Percentiles rank a stretch among this genome's conserved stretches.
phyloP scores from a whole-genome alignment of 2,797 vertebrate species.

The Lagorchestes hirsutus region DNA sequence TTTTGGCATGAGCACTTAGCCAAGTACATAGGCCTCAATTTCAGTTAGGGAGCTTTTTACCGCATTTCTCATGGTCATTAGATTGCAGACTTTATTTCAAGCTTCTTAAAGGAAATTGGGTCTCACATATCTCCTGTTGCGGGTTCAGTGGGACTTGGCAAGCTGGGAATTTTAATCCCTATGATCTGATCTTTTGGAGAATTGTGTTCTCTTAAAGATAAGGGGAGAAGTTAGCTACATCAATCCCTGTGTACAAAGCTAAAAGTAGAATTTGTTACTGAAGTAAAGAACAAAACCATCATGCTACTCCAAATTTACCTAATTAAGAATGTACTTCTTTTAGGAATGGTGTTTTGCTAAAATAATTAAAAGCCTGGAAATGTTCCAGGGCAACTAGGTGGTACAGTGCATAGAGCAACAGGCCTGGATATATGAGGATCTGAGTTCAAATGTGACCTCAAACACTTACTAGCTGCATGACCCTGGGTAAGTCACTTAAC shows the following conservation, averaged over 20 bases:
- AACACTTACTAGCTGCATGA: background rate
- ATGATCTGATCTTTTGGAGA: background rate
- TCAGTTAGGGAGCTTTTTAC: background rate
- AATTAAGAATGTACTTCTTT: constrained; percentile 12
- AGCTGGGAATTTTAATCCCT: background rate
- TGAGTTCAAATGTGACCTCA: background rate
- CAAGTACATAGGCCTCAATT: background rate
- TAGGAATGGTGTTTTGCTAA: background rate
- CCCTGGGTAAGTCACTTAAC: background rate
- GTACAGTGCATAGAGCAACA: background rate
- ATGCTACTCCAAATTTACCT: background rate
- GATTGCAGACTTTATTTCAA: background rate
- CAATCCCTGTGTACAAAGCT: background rate
- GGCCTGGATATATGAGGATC: background rate
- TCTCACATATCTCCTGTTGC: background rate
- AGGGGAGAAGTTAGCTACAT: background rate
- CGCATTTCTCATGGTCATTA: background rate
- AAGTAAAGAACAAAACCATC: background rate
- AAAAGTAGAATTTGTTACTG: background rate
- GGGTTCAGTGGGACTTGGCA: background rate
- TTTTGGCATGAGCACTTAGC: background rate
- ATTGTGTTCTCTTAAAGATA: background rate
- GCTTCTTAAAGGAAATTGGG: background rate
- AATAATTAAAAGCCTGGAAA: background rate
- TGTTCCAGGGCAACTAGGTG: background rate